Percentiles rank a stretch among this genome's conserved stretches.
Evolutionary conservation across 2,797 vertebrate genomes (phyloP).

Genomic region (Sebastes oblongus): DNA sequence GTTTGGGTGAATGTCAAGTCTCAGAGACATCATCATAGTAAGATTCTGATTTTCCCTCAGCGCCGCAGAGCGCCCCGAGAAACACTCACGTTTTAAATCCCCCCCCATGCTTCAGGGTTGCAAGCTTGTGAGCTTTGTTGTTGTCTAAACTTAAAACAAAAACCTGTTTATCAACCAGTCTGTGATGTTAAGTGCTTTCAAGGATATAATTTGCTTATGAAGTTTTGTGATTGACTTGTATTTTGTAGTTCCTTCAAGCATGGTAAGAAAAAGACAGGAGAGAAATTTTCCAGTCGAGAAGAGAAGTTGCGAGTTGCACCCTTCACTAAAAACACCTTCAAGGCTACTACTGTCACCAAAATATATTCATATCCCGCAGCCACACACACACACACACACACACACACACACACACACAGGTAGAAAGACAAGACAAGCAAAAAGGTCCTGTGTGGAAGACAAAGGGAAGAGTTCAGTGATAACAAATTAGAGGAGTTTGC

Average conservation of each 20-base stretch:
- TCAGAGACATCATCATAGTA: neutral
- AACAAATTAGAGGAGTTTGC: slow-evolving; percentile 71
- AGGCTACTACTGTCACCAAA: slow-evolving; percentile 6
- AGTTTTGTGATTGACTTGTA: neutral
- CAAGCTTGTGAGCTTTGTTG: neutral
- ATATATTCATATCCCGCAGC: slow-evolving; percentile 18
- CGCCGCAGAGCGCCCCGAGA: neutral
- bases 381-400: neutral
- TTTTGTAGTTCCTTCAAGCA: neutral
- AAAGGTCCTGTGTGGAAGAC: slow-evolving; percentile 36
- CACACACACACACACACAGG: neutral
- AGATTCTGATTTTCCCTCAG: neutral
- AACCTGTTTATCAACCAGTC: neutral
- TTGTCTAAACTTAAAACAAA: neutral
- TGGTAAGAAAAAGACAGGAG: neutral
- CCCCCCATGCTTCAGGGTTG: neutral
- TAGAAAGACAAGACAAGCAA: slow-evolving; percentile 24
- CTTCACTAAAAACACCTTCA: slow-evolving; percentile 17
- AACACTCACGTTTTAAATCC: neutral
- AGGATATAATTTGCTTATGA: neutral
- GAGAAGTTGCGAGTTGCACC: neutral
- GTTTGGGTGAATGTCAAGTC: neutral
- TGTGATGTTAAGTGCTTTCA: neutral
- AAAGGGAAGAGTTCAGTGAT: slow-evolving; percentile 64
- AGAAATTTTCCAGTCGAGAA: neutral